phyloP scores from a whole-genome alignment of 2,797 vertebrate species.

The Cyclura pinguis region DNA sequence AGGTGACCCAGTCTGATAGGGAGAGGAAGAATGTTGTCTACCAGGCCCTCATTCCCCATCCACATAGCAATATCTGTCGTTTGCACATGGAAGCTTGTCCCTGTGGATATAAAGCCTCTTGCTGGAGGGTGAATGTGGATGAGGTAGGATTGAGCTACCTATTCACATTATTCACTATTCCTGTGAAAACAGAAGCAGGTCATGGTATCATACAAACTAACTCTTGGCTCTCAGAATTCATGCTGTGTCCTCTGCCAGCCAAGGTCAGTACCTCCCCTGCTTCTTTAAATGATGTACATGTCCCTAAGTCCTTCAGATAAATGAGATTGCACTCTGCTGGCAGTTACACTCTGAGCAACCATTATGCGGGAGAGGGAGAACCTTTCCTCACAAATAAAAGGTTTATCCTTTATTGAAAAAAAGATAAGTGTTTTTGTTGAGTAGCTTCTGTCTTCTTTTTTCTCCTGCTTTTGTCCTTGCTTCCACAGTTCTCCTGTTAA shows the following conservation, averaged over 20 bases:
- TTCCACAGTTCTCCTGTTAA: background rate
- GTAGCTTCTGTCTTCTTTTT: slow-evolving; percentile 27
- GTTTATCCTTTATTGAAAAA: background rate
- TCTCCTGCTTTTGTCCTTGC: slow-evolving; percentile 10
- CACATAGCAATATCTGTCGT: background rate
- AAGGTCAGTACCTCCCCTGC: slow-evolving; percentile 15
- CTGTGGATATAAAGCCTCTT: background rate
- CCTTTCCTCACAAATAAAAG: slow-evolving; percentile 10
- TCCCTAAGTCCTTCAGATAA: slow-evolving; percentile 38
- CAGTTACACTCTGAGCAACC: slow-evolving; percentile 6
- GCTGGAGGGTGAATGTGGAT: background rate
- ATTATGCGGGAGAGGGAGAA: slow-evolving; percentile 18
- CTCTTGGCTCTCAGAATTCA: slow-evolving; percentile 17
- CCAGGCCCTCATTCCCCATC: background rate
- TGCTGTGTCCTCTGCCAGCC: slow-evolving; percentile 2
- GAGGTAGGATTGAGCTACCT: background rate
- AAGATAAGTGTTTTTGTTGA: background rate
- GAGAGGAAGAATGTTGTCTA: background rate
- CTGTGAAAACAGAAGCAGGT: background rate
- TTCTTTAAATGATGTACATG: slow-evolving; percentile 34
- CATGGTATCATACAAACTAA: background rate
- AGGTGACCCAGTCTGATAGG: background rate
- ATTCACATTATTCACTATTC: background rate
- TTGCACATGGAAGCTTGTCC: background rate
- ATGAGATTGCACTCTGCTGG: slow-evolving; percentile 29